These are phyloP conservation scores for Lysiphlebus fabarum DNA, from an alignment of 1,140 invertebrate species.

Conservation along the genomic window DNA sequence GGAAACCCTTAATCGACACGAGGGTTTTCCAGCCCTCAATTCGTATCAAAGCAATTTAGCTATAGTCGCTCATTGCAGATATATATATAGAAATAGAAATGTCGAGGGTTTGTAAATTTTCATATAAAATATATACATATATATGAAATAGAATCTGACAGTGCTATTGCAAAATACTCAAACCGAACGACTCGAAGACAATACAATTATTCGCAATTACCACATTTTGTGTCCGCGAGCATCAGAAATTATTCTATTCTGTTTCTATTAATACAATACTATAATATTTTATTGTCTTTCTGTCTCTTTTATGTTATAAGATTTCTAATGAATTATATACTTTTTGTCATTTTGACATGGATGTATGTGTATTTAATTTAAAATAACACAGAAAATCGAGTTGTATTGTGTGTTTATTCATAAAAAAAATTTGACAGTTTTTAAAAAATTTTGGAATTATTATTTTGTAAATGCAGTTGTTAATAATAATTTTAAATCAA, in stretches of 20 bases:
- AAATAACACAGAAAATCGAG: too few species aligned
- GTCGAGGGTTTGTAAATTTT: background rate
- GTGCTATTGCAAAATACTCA: conserved; percentile 31
- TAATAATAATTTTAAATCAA: too few species aligned
- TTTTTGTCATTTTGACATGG: too few species aligned
- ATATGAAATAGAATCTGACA: background rate
- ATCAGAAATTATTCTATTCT: conserved; percentile 51
- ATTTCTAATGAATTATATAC: too few species aligned
- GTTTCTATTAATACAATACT: conserved; percentile 46
- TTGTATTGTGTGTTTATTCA: too few species aligned
- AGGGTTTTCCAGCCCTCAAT: conserved; percentile 39
- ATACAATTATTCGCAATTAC: conserved; percentile 58
- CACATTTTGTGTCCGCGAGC: conserved; percentile 43
- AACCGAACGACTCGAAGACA: conserved; percentile 53
- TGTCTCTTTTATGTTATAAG: conserved; percentile 17
- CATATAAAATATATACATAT: too few species aligned
- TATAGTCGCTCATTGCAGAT: conserved; percentile 1
- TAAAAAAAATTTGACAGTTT: too few species aligned
- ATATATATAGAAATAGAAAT: too few species aligned
- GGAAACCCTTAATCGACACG: conserved; percentile 37
- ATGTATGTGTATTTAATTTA: too few species aligned
- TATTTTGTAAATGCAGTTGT: too few species aligned
- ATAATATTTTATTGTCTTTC: conserved; percentile 27
- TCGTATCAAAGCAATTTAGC: conserved; percentile 41
- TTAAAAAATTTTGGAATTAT: too few species aligned